Evolutionary conservation across 2,888 invertebrate species (phyloP).

Genomic region (Cheilosia pagana): DNA sequence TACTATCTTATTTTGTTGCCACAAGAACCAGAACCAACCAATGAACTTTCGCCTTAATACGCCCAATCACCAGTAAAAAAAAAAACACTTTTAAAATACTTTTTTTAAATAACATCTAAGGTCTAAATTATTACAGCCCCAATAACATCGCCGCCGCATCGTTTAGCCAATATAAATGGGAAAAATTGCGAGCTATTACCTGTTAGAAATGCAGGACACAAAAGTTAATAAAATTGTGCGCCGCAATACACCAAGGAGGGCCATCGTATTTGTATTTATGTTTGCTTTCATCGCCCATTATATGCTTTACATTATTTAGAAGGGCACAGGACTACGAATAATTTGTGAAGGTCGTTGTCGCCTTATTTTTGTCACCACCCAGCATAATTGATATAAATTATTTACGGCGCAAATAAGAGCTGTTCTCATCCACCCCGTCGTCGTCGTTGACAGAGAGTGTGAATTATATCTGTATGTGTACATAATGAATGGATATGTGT

Average conservation of each 20-base stretch:
- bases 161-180: background rate
- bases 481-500: background rate
- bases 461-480: background rate
- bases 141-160: background rate
- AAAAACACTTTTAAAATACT: too few relatives aligned
- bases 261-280: background rate
- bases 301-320: slow-evolving; percentile 42
- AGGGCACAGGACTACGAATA: slow-evolving; percentile 6
- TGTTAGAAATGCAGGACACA: background rate
- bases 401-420: slow-evolving; percentile 49
- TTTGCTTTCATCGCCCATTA: slow-evolving; percentile 26
- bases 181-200: background rate
- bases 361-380: slow-evolving; percentile 13
- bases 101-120: too few relatives aligned
- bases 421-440: slow-evolving; percentile 20
- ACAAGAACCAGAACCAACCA: too few relatives aligned
- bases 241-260: too few relatives aligned
- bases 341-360: slow-evolving; percentile 27
- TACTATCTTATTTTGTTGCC: too few relatives aligned
- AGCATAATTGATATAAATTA: slow-evolving; percentile 40
- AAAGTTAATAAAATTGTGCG: slow-evolving; percentile 6
- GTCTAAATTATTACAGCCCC: too few relatives aligned
- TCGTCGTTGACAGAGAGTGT: slow-evolving; percentile 1
- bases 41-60: too few relatives aligned
- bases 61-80: too few relatives aligned